Base-by-base conservation (phyloP, 2,888 invertebrate genomes). In the Acholoe squamosa region DNA sequence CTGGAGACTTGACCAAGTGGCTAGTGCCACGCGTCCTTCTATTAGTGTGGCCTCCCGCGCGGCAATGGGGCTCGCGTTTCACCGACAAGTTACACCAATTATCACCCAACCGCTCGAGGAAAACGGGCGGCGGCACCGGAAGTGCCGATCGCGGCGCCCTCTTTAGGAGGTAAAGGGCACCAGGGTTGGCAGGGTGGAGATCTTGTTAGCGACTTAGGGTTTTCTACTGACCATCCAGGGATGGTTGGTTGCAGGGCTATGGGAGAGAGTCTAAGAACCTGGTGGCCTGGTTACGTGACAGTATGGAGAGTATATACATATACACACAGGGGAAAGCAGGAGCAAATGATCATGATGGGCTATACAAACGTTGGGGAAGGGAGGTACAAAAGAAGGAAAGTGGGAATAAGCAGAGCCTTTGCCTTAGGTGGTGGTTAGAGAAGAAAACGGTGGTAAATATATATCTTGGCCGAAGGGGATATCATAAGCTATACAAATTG, bases 61-160 rank as follows among this genome's bases (percentile, higher is more conserved):
- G 14, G 28, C 71, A 71, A 71, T 71, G 71, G 71, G 71, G 71
- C 31, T 71, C 71, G 71, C 31, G 25, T 71, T 71, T 28, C 71
- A 28, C 71, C 71, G 71, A 71, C 71, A 71, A 71, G 71, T 28
- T 71, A 25, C 71, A 71, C 28, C 71, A 71, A 71, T 71, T 71
- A 71, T 14, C n/a, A 28, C 31, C 14, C 28, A 28, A 28, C n/a
- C 71, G 28, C 22, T 28, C 71, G n/a, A 7, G 25, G n/a, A 22
- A 71, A 71, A 71, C 71, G 71, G 71, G 71, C 71, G 71, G 28
- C 71, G 71, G 31, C 28, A 25, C 71, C 71, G 71, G 71, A 71
- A 71, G 71, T 71, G 71, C n/a, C 71, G 71, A 71, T 71, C 31
- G n/a, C 25, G 71, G 71, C 71, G 71, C 71, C 71, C 71, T 71